A percentile compares a stretch with the other conserved stretches of the same genome.
Conservation (phyloP, 1,140 invertebrate genomes). For the Ephestia elutella region DNA sequence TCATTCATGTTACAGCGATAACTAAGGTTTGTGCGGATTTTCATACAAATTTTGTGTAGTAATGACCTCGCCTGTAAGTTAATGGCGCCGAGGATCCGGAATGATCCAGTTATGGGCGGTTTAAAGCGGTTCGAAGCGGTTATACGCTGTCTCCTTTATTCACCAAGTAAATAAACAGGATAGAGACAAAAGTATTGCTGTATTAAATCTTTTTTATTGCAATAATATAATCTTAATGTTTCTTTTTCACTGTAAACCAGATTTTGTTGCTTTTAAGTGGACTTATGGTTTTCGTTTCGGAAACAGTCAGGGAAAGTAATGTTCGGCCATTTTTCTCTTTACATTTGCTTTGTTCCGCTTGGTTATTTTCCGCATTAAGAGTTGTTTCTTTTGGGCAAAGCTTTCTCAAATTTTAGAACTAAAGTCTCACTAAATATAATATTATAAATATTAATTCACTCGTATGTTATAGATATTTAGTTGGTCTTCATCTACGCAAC, state of each 20-base stretch:
- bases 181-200: neutral
- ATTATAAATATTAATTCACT: too few relatives aligned
- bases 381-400: neutral
- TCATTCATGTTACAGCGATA: conserved; percentile 3
- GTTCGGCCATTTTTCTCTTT: neutral
- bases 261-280: conserved; percentile 3
- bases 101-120: conserved; percentile 4
- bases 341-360: neutral
- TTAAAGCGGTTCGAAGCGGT: conserved; percentile 3
- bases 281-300: neutral
- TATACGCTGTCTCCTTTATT: neutral
- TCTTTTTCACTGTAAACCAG: conserved; percentile 3
- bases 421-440: too few relatives aligned
- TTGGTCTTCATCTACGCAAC: too few relatives aligned
- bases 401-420: too few relatives aligned
- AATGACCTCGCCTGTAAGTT: conserved; percentile 3
- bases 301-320: conserved; percentile 1
- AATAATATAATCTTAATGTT: conserved; percentile 3
- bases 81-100: conserved; percentile 4
- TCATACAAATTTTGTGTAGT: conserved; percentile 2
- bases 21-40: conserved; percentile 3
- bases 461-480: too few relatives aligned
- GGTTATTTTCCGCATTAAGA: neutral
- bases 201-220: conserved; percentile 2
- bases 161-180: neutral